Conservation (phyloP, 2,888 invertebrate genomes). For the Cylindroiulus punctatus region DNA sequence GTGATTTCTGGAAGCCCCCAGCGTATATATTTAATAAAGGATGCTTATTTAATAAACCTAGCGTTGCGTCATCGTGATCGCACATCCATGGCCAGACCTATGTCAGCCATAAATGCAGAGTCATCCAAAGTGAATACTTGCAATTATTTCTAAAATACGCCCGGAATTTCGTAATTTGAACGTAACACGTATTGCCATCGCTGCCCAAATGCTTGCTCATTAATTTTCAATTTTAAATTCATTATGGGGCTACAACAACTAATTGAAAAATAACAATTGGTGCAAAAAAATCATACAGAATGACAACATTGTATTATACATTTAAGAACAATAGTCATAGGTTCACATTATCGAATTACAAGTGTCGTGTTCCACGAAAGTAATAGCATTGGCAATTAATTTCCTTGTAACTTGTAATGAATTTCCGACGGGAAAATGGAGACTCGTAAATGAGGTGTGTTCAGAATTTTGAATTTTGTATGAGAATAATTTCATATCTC, state of each 20-base stretch:
- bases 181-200: not conserved
- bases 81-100: not conserved
- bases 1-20: not conserved
- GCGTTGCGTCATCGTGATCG: not conserved
- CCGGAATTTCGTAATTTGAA: not conserved
- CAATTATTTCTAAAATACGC: not conserved
- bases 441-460: too few relatives aligned
- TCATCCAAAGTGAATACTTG: conserved; percentile 3
- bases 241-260: not conserved
- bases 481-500: too few relatives aligned
- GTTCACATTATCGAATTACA: too few relatives aligned
- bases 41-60: not conserved
- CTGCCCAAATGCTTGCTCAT: not conserved
- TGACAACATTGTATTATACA: too few relatives aligned
- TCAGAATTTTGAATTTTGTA: too few relatives aligned
- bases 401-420: too few relatives aligned
- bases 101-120: not conserved
- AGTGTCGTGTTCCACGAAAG: too few relatives aligned
- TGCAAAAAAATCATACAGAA: not conserved
- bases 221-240: not conserved
- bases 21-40: not conserved
- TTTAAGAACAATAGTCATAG: too few relatives aligned
- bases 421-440: too few relatives aligned
- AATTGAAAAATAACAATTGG: not conserved
- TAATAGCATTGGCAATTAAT: too few relatives aligned